Evolutionary conservation across 64 coral and sea anemone species (phyloP).

Genomic region (Stylophora pistillata): DNA sequence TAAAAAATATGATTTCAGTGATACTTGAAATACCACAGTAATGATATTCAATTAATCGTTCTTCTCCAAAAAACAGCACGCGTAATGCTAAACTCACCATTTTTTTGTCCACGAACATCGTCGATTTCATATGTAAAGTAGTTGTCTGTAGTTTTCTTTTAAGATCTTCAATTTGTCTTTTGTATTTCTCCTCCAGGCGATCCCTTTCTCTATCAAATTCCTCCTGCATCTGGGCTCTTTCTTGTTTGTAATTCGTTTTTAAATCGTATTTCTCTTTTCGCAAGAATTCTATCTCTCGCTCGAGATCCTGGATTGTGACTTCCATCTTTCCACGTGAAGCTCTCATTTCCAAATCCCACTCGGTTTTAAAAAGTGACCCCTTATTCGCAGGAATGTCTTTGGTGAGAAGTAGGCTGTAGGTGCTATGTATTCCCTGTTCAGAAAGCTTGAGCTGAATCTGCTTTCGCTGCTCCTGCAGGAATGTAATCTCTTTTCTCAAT

Average conservation of each 20-base stretch:
- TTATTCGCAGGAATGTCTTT: background rate
- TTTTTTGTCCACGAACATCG: background rate
- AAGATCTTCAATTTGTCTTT: slow-evolving; percentile 26
- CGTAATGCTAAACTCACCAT: slow-evolving; percentile 1
- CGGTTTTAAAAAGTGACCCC: slow-evolving; percentile 1
- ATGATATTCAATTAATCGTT: background rate
- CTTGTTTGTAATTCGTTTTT: slow-evolving; percentile 46
- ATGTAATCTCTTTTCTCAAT: slow-evolving; percentile 57
- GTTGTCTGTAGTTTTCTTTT: slow-evolving; percentile 13
- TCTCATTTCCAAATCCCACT: slow-evolving; percentile 4
- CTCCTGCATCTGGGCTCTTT: slow-evolving; percentile 38
- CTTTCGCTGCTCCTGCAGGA: slow-evolving; percentile 59
- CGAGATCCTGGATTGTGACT: slow-evolving; percentile 17
- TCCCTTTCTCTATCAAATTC: slow-evolving; percentile 48
- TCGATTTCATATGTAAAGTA: background rate
- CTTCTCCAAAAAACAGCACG: background rate
- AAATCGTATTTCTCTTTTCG: slow-evolving; percentile 57
- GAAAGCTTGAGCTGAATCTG: slow-evolving; percentile 56
- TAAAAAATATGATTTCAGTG: too few species aligned
- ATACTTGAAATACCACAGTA: background rate
- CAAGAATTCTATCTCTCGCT: slow-evolving; percentile 40
- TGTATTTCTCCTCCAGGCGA: slow-evolving; percentile 39
- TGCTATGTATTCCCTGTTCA: background rate
- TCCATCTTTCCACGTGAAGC: slow-evolving; percentile 30
- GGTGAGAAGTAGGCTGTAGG: background rate